These are phyloP conservation scores for Cryptoprocta ferox DNA, from an alignment of 2,797 vertebrate species.

Conservation along the genomic window DNA sequence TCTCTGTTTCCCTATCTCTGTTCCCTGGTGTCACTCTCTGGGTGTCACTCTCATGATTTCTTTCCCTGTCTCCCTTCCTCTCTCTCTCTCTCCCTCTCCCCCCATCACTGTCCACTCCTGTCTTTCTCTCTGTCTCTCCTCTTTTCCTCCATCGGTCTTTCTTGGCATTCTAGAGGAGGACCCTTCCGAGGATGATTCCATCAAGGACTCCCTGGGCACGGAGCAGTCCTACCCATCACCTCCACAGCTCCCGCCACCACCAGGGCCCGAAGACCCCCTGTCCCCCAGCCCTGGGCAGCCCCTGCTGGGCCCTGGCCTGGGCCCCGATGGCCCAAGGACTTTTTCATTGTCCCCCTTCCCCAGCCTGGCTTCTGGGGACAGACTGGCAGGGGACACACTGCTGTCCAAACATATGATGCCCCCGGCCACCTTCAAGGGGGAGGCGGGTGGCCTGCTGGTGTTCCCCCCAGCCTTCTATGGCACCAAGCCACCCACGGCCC, in stretches of 20 bases:
- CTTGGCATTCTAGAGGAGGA: slow-evolving; percentile 90
- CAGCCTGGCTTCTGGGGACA: slow-evolving; percentile 82
- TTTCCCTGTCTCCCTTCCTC: slow-evolving; percentile 46
- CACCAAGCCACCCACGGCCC: slow-evolving; percentile 89
- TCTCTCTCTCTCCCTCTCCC: background rate
- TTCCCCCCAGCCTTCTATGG: slow-evolving; percentile 92
- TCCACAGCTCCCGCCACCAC: slow-evolving; percentile 83
- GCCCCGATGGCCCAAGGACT: slow-evolving; percentile 87
- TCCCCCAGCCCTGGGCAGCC: slow-evolving; percentile 90
- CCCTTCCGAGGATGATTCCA: slow-evolving; percentile 90
- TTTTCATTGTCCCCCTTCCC: slow-evolving; percentile 93
- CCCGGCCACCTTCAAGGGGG: slow-evolving; percentile 92
- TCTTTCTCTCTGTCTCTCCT: background rate
- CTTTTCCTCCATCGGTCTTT: background rate
- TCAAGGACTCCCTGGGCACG: slow-evolving; percentile 88
- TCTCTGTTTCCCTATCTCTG: background rate
- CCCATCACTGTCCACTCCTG: background rate
- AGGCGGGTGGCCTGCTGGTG: slow-evolving; percentile 85
- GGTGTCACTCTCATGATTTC: background rate
- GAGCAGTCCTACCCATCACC: slow-evolving; percentile 91
- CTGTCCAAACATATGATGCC: slow-evolving; percentile 91
- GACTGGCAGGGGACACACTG: slow-evolving; percentile 88
- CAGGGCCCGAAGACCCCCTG: slow-evolving; percentile 84
- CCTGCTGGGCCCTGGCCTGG: slow-evolving; percentile 83
- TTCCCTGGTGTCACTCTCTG: background rate